Percentiles rank a stretch among this genome's conserved stretches.
Evolutionary conservation across 2,797 vertebrate species (phyloP).

Genomic region (Podarcis lilfordi): DNA sequence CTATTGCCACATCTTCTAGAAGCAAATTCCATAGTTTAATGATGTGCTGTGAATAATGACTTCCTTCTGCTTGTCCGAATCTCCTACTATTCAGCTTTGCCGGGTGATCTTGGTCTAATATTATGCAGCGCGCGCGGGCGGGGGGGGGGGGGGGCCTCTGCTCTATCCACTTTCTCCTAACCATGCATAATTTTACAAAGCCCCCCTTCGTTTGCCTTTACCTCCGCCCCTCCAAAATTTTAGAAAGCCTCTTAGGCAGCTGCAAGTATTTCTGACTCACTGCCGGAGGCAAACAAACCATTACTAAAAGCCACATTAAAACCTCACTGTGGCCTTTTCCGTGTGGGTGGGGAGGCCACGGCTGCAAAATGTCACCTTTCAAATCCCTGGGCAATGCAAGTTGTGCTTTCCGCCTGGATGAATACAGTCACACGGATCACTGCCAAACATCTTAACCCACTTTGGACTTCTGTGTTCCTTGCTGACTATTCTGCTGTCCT

Average conservation of each 20-base stretch:
- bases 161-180: no score
- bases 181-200: neutral
- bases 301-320: neutral
- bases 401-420: neutral
- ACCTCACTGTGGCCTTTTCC: neutral
- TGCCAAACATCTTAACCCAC: slow-evolving; percentile 10
- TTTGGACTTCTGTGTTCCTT: neutral
- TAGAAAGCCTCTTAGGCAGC: neutral
- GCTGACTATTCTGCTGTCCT: no score
- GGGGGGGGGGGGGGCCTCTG: no score
- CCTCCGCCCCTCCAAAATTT: neutral
- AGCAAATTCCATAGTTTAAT: neutral
- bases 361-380: slow-evolving; percentile 25
- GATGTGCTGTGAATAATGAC: neutral
- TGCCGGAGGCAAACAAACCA: neutral
- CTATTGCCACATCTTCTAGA: no score
- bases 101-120: no score
- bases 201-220: neutral
- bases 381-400: neutral
- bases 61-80: neutral
- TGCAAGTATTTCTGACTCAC: neutral
- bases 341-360: neutral
- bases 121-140: neutral
- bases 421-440: neutral
- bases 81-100: neutral